phyloP scores from a whole-genome alignment of 2,888 invertebrate species.

The Enchytraeus crypticus region DNA sequence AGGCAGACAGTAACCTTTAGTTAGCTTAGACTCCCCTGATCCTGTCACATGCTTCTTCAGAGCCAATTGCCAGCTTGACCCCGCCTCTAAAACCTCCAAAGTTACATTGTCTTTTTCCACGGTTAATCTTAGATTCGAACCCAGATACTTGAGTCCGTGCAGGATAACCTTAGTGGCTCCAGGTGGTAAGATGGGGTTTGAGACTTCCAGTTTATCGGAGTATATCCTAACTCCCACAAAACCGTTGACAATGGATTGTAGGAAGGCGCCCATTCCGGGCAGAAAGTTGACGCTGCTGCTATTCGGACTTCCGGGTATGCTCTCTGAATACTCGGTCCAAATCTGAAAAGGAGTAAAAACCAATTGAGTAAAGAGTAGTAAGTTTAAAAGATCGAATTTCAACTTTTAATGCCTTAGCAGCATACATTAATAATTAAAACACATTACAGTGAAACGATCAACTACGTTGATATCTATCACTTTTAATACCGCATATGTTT shows the following conservation, averaged over 20 bases:
- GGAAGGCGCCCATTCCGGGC: conserved; percentile 30
- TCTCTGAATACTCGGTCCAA: conserved; percentile 29
- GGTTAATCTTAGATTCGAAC: conserved; percentile 19
- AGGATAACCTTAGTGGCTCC: conserved; percentile 14
- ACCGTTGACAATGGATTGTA: conserved; percentile 31
- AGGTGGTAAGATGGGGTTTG: conserved; percentile 27
- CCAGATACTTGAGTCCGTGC: conserved; percentile 21
- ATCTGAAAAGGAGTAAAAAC: conserved; percentile 15
- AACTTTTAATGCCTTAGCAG: no score
- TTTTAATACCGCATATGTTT: no score
- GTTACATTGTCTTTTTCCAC: conserved; percentile 12
- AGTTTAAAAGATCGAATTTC: no score
- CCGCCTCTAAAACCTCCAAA: conserved; percentile 8
- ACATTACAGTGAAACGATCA: no score
- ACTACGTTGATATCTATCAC: no score
- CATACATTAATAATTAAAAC: no score
- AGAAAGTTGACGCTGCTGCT: conserved; percentile 26
- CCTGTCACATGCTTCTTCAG: conserved; percentile 17
- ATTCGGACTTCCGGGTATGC: conserved; percentile 14
- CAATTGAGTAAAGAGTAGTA: background rate
- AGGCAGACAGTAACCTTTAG: conserved; percentile 3
- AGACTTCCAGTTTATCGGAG: conserved; percentile 27
- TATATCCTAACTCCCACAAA: conserved; percentile 27
- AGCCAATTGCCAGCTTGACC: conserved; percentile 15
- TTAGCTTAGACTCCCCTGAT: conserved; percentile 12